Percentiles rank a stretch among this genome's conserved stretches.
Conservation (phyloP, 2,113 vertebrate species). For the Cebus imitator region DNA sequence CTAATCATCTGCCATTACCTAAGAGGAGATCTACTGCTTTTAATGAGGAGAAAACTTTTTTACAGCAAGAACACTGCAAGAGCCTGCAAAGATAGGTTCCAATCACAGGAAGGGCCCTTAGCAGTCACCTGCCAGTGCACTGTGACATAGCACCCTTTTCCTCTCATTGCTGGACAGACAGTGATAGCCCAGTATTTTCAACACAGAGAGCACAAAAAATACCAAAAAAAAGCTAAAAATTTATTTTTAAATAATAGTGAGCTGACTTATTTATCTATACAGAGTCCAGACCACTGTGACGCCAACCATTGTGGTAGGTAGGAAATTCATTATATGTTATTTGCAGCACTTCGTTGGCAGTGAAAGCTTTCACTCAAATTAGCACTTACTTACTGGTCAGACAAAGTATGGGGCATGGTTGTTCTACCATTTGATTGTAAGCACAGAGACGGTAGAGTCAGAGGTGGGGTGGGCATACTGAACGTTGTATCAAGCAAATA, state of each 20-base stretch:
- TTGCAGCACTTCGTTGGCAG: neutral
- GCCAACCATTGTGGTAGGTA: rapidly evolving
- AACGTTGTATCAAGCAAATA: neutral
- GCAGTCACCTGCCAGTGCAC: neutral
- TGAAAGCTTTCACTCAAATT: neutral
- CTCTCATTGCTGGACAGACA: neutral
- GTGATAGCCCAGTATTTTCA: neutral
- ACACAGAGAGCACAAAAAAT: neutral
- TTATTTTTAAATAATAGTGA: neutral
- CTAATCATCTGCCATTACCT: neutral
- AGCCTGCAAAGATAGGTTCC: neutral
- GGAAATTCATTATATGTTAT: neutral
- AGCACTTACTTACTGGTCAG: neutral
- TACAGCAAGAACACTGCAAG: neutral
- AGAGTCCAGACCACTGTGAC: neutral
- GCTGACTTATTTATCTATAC: neutral
- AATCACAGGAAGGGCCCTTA: neutral
- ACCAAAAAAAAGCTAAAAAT: neutral
- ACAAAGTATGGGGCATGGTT: neutral
- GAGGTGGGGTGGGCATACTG: neutral
- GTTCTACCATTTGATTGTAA: neutral
- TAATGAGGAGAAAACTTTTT: neutral
- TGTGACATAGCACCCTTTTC: neutral
- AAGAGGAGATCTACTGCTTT: neutral
- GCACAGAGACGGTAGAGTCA: neutral